Evolutionary conservation across 1,140 invertebrate genomes (phyloP).

Genomic region (Meloidogyne floridensis): DNA sequence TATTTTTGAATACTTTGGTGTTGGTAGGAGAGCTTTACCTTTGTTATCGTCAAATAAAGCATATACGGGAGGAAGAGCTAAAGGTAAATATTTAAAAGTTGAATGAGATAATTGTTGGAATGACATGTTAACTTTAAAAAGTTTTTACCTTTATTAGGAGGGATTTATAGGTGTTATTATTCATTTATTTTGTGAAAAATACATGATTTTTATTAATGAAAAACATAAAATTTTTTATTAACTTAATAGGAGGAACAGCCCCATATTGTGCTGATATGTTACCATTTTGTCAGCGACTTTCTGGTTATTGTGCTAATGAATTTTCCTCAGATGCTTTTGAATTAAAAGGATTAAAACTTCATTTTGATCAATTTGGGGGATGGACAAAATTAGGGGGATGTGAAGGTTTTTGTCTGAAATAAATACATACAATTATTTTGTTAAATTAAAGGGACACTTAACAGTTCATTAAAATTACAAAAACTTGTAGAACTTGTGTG

Average conservation of each 20-base stretch:
- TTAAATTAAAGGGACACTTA: slow-evolving; percentile 30
- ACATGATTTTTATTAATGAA: no score
- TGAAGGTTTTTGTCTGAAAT: slow-evolving; percentile 32
- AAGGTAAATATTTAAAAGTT: neutral
- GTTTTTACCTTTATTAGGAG: no score
- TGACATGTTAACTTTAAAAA: no score
- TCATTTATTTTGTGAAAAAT: no score
- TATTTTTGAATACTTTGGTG: slow-evolving; percentile 37
- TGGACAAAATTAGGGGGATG: slow-evolving; percentile 14
- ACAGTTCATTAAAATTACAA: slow-evolving; percentile 40
- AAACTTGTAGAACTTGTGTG: slow-evolving; percentile 38
- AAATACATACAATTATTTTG: neutral
- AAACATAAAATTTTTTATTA: no score
- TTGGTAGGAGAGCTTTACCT: slow-evolving; percentile 17
- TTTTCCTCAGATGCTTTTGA: slow-evolving; percentile 30
- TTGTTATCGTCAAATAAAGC: neutral
- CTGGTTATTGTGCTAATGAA: slow-evolving; percentile 41
- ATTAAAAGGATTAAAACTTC: slow-evolving; percentile 27
- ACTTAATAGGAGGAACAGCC: neutral
- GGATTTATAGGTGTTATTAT: no score
- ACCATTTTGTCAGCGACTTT: slow-evolving; percentile 40
- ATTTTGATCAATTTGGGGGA: slow-evolving; percentile 35
- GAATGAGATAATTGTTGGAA: no score
- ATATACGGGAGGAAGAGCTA: neutral
- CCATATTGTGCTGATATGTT: slow-evolving; percentile 34